Percentiles rank a stretch among this genome's conserved stretches.
Evolutionary conservation across 2,797 vertebrate genomes (phyloP).

Genomic region (Poeciliopsis turneri): DNA sequence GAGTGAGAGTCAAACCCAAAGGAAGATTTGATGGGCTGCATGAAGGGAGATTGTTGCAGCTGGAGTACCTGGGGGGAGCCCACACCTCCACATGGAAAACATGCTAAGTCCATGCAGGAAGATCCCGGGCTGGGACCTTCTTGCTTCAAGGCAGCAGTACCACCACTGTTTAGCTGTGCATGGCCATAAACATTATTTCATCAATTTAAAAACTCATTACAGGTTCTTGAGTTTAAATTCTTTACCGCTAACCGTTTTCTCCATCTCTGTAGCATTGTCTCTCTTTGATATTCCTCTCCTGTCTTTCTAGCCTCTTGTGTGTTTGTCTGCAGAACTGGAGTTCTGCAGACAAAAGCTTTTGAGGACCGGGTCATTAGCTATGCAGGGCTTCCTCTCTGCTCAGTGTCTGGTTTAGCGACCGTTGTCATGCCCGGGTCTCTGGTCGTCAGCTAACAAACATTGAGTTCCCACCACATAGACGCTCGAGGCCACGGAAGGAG

Average conservation of each 20-base stretch:
- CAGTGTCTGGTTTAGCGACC: slow-evolving; percentile 74
- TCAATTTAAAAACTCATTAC: neutral
- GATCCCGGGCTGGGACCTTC: neutral
- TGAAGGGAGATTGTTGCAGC: no score
- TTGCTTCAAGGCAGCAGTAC: neutral
- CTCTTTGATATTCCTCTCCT: slow-evolving; percentile 1
- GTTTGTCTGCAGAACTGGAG: slow-evolving; percentile 31
- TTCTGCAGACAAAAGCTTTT: slow-evolving; percentile 75
- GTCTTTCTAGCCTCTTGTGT: neutral
- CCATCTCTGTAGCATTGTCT: neutral
- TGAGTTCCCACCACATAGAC: slow-evolving; percentile 30
- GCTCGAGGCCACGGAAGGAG: slow-evolving; percentile 1
- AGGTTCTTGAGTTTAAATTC: neutral
- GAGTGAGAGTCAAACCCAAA: neutral
- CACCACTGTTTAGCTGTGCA: neutral
- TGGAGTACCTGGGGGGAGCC: neutral
- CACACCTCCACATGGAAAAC: neutral
- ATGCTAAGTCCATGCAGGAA: neutral
- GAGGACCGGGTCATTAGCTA: slow-evolving; percentile 69
- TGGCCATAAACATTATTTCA: neutral
- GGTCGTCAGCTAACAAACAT: slow-evolving; percentile 59
- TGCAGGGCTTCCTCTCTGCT: slow-evolving; percentile 72
- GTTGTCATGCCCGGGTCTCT: slow-evolving; percentile 72
- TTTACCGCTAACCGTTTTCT: neutral
- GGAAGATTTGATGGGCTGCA: no score